Conservation (phyloP, 2,888 invertebrate genomes). For the Schrankia costaestrigalis region DNA sequence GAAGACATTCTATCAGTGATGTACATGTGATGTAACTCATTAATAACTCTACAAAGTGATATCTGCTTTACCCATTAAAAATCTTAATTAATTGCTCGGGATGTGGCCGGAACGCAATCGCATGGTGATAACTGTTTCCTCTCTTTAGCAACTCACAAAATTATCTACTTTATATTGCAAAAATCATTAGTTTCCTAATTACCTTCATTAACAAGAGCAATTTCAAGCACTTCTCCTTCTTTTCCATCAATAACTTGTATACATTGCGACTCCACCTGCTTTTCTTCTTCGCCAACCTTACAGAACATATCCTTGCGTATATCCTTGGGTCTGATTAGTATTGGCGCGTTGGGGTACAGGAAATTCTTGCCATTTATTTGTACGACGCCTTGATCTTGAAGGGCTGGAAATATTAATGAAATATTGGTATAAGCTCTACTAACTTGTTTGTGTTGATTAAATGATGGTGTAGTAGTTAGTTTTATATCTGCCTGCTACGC, state of each 20-base stretch:
- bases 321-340: conserved; percentile 75
- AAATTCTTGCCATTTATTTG: conserved; percentile 83
- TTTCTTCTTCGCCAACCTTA: conserved; percentile 54
- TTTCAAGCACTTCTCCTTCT: conserved; percentile 75
- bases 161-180: not conserved
- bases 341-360: conserved; percentile 79
- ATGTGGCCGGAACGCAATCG: no score
- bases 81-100: no score
- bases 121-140: no score
- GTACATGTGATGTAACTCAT: no score
- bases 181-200: conserved; percentile 10
- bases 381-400: conserved; percentile 52
- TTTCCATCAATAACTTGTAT: conserved; percentile 74
- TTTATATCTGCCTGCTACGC: no score
- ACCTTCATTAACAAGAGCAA: conserved; percentile 84
- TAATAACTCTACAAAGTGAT: no score
- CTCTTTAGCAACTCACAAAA: no score
- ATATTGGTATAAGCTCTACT: no score
- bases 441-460: no score
- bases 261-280: conserved; percentile 71
- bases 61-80: no score
- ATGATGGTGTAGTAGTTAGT: no score
- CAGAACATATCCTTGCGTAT: conserved; percentile 57
- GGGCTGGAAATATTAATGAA: conserved; percentile 39
- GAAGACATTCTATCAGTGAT: no score